Percentiles rank a stretch among this genome's conserved stretches.
phyloP scores from a whole-genome alignment of 2,888 invertebrate genomes.

The Heliconius aoede region DNA sequence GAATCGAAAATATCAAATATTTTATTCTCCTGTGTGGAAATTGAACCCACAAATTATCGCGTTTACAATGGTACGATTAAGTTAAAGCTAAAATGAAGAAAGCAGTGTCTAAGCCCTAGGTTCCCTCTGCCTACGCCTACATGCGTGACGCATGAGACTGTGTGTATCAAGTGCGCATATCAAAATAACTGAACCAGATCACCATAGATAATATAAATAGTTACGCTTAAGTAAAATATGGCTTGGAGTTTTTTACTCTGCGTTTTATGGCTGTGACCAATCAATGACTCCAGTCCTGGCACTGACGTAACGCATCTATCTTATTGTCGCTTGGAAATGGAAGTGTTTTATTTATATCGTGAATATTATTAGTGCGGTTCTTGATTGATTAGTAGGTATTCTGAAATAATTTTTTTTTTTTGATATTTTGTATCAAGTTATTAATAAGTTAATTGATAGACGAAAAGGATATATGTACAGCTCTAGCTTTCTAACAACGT shows the following conservation, averaged over 20 bases:
- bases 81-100: too few species aligned
- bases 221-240: conserved; percentile 46
- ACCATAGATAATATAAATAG: conserved; percentile 49
- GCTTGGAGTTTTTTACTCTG: conserved; percentile 56
- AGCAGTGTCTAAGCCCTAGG: not conserved
- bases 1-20: too few species aligned
- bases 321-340: not conserved
- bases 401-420: too few species aligned
- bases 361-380: not conserved
- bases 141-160: not conserved
- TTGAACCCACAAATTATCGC: too few species aligned
- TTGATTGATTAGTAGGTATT: not conserved
- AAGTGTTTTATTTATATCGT: not conserved
- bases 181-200: conserved; percentile 27
- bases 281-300: conserved; percentile 28
- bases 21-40: too few species aligned
- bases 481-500: too few species aligned
- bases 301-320: conserved; percentile 14
- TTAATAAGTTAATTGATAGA: not conserved
- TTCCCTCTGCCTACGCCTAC: not conserved
- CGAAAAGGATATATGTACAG: too few species aligned
- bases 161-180: not conserved
- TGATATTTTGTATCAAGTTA: too few species aligned
- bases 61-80: too few species aligned
- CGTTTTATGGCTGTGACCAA: conserved; percentile 52